A percentile compares a stretch with the other conserved stretches of the same genome.
phyloP scores from a whole-genome alignment of 2,113 vertebrate species.

The Cynopterus brachyotis region DNA sequence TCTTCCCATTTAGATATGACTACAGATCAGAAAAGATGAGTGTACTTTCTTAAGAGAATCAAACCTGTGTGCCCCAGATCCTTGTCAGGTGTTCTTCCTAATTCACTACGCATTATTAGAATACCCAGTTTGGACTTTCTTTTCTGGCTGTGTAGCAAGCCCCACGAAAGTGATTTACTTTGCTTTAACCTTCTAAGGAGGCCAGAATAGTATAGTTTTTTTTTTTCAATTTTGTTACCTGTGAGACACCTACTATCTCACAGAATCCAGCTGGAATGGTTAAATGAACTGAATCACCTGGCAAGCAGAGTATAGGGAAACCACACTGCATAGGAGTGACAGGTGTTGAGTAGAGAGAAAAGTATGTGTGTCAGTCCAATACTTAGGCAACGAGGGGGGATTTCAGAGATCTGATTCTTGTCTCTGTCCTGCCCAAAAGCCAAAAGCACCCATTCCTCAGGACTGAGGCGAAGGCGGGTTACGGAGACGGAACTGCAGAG shows the following conservation, averaged over 20 bases:
- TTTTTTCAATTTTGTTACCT: neutral
- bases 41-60: neutral
- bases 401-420: neutral
- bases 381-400: neutral
- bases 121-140: neutral
- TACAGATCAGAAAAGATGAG: neutral
- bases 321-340: neutral
- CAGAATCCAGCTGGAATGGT: neutral
- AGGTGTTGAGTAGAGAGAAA: neutral
- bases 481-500: neutral
- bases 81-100: neutral
- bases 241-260: neutral
- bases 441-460: neutral
- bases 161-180: neutral
- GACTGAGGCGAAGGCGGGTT: neutral
- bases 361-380: neutral
- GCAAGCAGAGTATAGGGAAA: fast-evolving
- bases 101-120: neutral
- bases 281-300: neutral
- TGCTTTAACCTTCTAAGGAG: neutral
- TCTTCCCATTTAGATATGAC: neutral
- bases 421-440: neutral
- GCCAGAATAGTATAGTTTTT: neutral
- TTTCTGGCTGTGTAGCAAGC: neutral
- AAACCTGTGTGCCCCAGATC: neutral